These are phyloP conservation scores for Cheiracanthium punctorium DNA, from an alignment of 2,888 invertebrate genomes.

Conservation along the genomic window DNA sequence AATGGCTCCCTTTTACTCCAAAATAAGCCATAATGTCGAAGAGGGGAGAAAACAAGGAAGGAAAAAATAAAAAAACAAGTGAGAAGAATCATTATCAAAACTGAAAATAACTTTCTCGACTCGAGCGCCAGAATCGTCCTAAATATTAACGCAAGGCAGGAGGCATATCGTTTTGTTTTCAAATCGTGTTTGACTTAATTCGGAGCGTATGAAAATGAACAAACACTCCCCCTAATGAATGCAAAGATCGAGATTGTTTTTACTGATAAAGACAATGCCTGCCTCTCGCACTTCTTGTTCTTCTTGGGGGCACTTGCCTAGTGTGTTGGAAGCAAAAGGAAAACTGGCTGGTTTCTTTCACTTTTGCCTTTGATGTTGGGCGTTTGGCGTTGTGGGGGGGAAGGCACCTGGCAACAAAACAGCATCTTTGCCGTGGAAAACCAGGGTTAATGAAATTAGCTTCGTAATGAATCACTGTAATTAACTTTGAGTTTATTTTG, in stretches of 20 bases:
- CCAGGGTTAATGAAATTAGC: slow-evolving; percentile 1
- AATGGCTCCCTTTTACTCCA: too few relatives aligned
- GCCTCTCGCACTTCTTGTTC: too few relatives aligned
- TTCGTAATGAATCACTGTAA: slow-evolving; percentile 2
- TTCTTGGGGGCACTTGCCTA: not conserved
- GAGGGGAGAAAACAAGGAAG: too few relatives aligned
- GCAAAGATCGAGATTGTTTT: not conserved
- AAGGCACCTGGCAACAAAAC: not conserved
- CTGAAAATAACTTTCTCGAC: too few relatives aligned
- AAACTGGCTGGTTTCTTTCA: not conserved
- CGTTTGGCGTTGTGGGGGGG: not conserved
- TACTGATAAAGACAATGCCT: slow-evolving; percentile 8
- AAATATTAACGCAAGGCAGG: too few relatives aligned
- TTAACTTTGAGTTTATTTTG: not conserved
- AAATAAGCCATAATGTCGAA: too few relatives aligned
- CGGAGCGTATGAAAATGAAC: not conserved
- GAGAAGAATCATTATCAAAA: too few relatives aligned
- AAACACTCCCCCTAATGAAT: not conserved
- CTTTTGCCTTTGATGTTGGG: not conserved
- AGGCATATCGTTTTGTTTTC: not conserved
- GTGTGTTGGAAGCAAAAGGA: not conserved
- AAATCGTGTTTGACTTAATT: not conserved
- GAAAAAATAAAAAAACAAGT: too few relatives aligned
- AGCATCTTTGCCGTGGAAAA: not conserved
- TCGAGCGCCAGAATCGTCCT: too few relatives aligned